Evolutionary conservation across 2,888 invertebrate genomes (phyloP), one percentile per base, ranked within the genome.

Genomic region (Trisateles emortualis): DNA sequence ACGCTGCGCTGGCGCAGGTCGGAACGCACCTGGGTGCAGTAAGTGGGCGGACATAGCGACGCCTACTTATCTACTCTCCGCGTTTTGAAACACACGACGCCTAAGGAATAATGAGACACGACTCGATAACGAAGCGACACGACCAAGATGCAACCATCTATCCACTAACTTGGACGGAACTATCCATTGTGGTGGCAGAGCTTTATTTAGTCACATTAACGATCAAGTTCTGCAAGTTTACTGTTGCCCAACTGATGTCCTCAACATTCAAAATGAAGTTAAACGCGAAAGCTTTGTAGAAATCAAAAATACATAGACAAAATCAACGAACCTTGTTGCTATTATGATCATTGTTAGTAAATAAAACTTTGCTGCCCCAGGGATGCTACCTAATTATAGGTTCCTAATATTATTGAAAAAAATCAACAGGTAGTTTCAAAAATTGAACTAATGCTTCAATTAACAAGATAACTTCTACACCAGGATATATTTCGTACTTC

Each of bases 11-110:
- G 55, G 64, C 73, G 59, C 73, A 66, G 67, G 47, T 72, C 35
- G 58, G 63, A 72, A 80, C 81, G 77, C 87, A 88, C 86, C 88
- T 88, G 87, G 88, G 83, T 83, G 85, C 84, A 84, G 76, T 70
- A 77, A 79, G 88, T 88, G 84, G 88, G 90, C 80, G 87, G 83
- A 79, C 74, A 66, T 69, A 68, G 78, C 75, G 69, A 77, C 77
- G 79, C 78, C 83, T 84, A 84, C 87, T 81, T 82, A 78, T 77
- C 74, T 71, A 61, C 60, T 68, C 68, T 67, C 72, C 54, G 59
- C 50, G 70, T 78, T 79, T 83, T 76, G 78, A 81, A 84, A 82
- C 72, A 68, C 65, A 68, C 70, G 69, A 77, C 69, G 75, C 68
- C 70, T 64, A 63, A 72, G 71, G 72, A 81, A 77, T 76, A 81